Evolutionary conservation across 2,113 vertebrate species (phyloP), one percentile per base, ranked within the genome.

Genomic region (Nettapus auritus): DNA sequence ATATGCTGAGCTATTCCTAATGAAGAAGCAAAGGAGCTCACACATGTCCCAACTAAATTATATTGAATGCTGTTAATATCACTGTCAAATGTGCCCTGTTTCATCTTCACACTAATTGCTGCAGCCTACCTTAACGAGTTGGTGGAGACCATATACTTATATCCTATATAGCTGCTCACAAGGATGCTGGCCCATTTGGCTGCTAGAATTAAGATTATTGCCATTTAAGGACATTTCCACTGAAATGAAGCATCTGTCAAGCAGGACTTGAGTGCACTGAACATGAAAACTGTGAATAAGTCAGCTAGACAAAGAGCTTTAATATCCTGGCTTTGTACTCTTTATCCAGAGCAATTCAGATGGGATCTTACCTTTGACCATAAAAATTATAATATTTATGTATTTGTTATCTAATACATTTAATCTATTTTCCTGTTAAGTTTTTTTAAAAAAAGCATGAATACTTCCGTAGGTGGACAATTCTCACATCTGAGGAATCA

Each of bases 121-220:
- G 67, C 88, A 57, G 38, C 46, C 52, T 77, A 70, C 68, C 50
- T 94, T 75, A 93, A 77, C 44, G 20, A 59, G 82, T 23, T 52
- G 22, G 50, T 23, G 82, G 73, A 78, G 87, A 69, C 55, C 77
- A 68, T 18, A 56, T 8, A 21, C 44, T 38, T 55, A 50, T 6
- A 59, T 29, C 78, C 73, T 76, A 15, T 3, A 28, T 50, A 95
- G 78, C 83, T 82, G 86, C 73, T 90, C 53, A 64, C 75, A 89
- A 57, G 42, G 55, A 74, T 60, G 17, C 20, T 57, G 53, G 83
- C 46, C 82, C 57, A 79, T 95, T 93, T 92, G 75, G 79, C 87
- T 85, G 77, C 87, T 93, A 97, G 94, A 96, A 97, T 95, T 63
- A 62, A 96, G 94, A 69, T 68, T 55, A 96, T 96, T 93, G 62